Conservation (phyloP, 2,113 vertebrate species). For the Tapirus terrestris region DNA sequence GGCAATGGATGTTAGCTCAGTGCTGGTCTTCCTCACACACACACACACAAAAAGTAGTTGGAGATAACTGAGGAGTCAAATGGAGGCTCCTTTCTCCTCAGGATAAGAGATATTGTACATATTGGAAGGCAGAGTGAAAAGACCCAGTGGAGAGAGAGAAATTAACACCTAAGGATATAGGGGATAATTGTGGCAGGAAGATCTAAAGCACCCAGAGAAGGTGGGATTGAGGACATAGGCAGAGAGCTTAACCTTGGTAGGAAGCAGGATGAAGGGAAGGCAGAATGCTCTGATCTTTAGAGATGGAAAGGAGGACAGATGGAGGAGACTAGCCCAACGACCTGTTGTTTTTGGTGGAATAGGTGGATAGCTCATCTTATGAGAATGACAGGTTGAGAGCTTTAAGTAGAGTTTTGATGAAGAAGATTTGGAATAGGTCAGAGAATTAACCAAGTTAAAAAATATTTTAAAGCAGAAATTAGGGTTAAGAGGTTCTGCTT, state of each 20-base stretch:
- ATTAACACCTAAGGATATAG: neutral
- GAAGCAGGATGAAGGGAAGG: neutral
- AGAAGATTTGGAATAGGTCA: neutral
- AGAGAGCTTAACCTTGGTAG: neutral
- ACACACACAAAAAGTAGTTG: neutral
- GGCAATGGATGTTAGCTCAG: too few relatives aligned
- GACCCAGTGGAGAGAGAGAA: neutral
- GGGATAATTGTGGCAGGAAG: neutral
- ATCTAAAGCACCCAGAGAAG: neutral
- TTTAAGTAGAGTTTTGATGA: neutral
- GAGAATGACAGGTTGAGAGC: neutral
- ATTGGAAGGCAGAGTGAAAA: neutral
- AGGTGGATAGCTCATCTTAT: neutral
- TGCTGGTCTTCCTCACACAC: too few relatives aligned
- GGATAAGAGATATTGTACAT: neutral
- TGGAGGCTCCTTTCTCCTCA: neutral
- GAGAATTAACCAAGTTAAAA: neutral
- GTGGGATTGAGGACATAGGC: neutral
- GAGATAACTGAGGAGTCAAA: neutral
- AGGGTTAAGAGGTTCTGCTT: neutral
- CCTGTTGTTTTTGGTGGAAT: neutral
- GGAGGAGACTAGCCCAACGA: neutral
- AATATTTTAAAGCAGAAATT: neutral
- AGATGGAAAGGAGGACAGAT: neutral
- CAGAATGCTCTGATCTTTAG: neutral